These are phyloP conservation scores for Strix aluco DNA, from an alignment of 2,113 vertebrate species.

Conservation along the genomic window DNA sequence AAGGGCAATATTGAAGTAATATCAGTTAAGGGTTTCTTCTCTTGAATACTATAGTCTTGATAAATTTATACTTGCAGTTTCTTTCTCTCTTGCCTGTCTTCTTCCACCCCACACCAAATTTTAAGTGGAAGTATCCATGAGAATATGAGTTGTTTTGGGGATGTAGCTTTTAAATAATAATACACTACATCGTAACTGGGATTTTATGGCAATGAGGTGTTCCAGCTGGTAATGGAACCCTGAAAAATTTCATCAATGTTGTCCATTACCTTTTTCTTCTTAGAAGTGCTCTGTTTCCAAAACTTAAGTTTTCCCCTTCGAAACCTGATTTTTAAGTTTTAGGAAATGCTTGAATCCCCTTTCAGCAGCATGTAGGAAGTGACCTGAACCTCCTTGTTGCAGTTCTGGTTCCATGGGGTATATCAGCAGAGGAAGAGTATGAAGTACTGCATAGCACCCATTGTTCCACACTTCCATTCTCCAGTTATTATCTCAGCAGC, in stretches of 20 bases:
- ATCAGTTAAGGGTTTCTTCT: neutral
- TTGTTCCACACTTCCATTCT: neutral
- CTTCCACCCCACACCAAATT: neutral
- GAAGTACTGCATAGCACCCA: neutral
- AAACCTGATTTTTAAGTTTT: neutral
- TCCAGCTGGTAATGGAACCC: neutral
- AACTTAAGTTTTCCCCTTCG: neutral
- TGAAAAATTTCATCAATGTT: neutral
- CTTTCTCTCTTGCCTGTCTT: slow-evolving; percentile 42
- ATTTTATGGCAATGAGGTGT: neutral
- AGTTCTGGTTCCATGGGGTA: neutral
- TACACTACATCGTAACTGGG: neutral
- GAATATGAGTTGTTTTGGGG: neutral
- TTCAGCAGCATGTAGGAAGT: neutral
- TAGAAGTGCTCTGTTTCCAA: neutral
- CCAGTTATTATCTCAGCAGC: neutral
- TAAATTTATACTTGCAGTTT: slow-evolving; percentile 22
- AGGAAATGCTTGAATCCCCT: neutral
- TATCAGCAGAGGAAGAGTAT: neutral
- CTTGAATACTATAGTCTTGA: neutral
- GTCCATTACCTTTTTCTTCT: neutral
- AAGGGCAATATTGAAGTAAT: neutral
- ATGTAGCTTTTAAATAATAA: neutral
- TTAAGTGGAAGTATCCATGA: neutral
- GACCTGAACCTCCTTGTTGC: neutral